Evolutionary conservation across 2,113 vertebrate species (phyloP).

Genomic region (Epinephelus cyanopodus): DNA sequence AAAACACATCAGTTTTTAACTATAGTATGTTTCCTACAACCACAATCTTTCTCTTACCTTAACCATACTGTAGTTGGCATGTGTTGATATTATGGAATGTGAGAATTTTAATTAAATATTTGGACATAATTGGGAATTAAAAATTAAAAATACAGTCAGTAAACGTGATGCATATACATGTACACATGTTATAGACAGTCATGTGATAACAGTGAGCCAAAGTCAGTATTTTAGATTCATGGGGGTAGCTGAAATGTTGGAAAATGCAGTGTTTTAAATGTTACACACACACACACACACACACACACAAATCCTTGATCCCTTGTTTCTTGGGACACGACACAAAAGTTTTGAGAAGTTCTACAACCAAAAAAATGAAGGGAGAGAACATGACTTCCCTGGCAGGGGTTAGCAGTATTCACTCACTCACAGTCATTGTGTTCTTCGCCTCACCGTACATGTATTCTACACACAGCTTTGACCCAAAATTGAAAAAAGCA

Average conservation of each 20-base stretch:
- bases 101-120: neutral
- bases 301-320: neutral
- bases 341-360: neutral
- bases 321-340: neutral
- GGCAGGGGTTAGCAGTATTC: neutral
- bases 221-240: neutral
- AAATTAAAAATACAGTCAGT: neutral
- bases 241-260: neutral
- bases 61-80: neutral
- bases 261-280: neutral
- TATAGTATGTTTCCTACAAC: neutral
- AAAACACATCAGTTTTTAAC: neutral
- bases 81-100: neutral
- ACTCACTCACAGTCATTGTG: neutral
- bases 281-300: neutral
- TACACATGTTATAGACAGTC: too few species aligned
- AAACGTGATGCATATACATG: neutral
- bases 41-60: neutral
- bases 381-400: neutral
- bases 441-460: neutral
- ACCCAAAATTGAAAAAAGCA: neutral
- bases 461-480: neutral
- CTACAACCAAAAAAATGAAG: neutral
- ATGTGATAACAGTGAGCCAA: neutral
- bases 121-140: too few species aligned